Percentiles rank a stretch among this genome's conserved stretches.
Evolutionary conservation across 2,888 invertebrate genomes (phyloP).

Genomic region (Spatulosminthurus flaviceps): DNA sequence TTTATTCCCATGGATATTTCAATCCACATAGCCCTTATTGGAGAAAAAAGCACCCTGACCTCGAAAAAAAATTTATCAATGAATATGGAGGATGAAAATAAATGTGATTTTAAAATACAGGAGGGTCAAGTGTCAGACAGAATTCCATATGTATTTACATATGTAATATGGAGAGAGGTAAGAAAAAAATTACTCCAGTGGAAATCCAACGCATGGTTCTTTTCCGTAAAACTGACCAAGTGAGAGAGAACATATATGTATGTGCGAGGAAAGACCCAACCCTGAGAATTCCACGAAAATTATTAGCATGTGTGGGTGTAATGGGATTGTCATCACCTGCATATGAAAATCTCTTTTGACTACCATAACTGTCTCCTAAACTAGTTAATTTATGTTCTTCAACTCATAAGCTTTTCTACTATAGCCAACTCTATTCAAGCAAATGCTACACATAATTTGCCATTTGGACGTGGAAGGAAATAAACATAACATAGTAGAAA

Average conservation of each 20-base stretch:
- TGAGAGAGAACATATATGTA: neutral
- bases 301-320: slow-evolving; percentile 35
- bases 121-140: slow-evolving; percentile 21
- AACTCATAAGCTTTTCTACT: neutral
- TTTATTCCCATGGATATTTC: too few species aligned
- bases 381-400: slow-evolving; percentile 10
- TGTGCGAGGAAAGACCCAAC: slow-evolving; percentile 26
- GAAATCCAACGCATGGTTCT: too few species aligned
- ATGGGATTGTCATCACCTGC: slow-evolving; percentile 44
- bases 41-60: slow-evolving; percentile 1
- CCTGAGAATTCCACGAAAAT: slow-evolving; percentile 10
- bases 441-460: slow-evolving; percentile 11
- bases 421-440: neutral
- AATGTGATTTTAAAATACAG: slow-evolving; percentile 5
- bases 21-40: neutral
- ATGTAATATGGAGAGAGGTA: neutral
- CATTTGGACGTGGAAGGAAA: neutral
- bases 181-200: too few species aligned
- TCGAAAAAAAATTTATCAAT: neutral
- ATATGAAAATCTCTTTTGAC: slow-evolving; percentile 20
- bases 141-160: too few species aligned
- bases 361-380: slow-evolving; percentile 21
- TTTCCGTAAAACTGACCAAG: neutral
- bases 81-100: neutral
- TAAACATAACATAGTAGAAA: neutral